A percentile compares a stretch with the other conserved stretches of the same genome.
Evolutionary conservation across 2,888 invertebrate species (phyloP).

Genomic region (Silvanus unidentatus): DNA sequence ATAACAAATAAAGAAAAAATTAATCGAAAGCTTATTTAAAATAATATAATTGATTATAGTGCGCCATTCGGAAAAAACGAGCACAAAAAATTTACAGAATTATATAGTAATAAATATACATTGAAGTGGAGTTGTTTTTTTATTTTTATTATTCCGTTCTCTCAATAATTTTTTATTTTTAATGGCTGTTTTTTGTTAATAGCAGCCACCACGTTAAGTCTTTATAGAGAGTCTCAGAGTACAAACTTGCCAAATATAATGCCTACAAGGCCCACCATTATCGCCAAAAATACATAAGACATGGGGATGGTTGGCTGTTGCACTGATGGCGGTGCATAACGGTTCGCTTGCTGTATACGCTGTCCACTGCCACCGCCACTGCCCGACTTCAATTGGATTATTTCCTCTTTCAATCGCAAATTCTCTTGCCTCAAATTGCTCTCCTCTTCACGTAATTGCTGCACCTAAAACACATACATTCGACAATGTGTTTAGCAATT

Average conservation of each 20-base stretch:
- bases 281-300: constrained; percentile 60
- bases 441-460: constrained; percentile 71
- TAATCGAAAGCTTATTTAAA: no score
- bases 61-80: no score
- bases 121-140: no score
- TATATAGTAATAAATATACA: no score
- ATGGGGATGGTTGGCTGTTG: constrained; percentile 52
- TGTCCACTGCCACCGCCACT: constrained; percentile 31
- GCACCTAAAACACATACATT: constrained; percentile 61
- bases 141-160: no score
- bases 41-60: no score
- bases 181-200: constrained; percentile 11
- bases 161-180: constrained; percentile 3
- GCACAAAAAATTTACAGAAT: no score
- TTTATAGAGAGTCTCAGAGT: constrained; percentile 58
- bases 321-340: constrained; percentile 56
- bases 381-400: constrained; percentile 55
- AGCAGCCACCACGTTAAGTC: constrained; percentile 21
- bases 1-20: no score
- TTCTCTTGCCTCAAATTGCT: constrained; percentile 79
- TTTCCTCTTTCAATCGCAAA: constrained; percentile 72
- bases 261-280: constrained; percentile 66
- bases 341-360: constrained; percentile 42
- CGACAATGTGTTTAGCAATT: no score
- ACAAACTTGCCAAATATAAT: constrained; percentile 75